Base-by-base conservation (phyloP, 2,113 vertebrate genomes). In the Erpornis zantholeuca region DNA sequence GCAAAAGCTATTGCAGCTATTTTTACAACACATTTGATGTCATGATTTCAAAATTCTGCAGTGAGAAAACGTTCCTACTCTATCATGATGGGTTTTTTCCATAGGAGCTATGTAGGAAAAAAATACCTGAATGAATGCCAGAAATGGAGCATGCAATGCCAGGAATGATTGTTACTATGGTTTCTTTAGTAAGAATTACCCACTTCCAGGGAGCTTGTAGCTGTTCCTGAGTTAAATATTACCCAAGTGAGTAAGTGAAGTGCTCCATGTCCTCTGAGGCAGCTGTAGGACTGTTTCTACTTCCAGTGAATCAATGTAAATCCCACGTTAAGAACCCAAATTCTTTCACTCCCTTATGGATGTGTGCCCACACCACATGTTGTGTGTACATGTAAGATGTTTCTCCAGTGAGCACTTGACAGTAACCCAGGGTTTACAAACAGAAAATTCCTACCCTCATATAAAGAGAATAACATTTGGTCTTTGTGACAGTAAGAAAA, bases 171-270 rank as follows among this genome's bases (percentile, higher is more conserved):
- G 82, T 91, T 92, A 31, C 70, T 44, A 42, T 59, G 16, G 85
- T 86, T 95, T 83, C 79, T 65, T 73, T 56, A 75, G 40, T 82
- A 92, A 88, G 64, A 92, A 71, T 59, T 60, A 71, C 23, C 18
- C 52, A 86, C 56, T 93, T 82, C 49, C 91, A 56, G 56, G 38
- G 76, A 88, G 56, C n/a, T 75, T 75, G 56, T 53, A 83, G 88
- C 65, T 70, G 20, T 45, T 73, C 45, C 54, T 77, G 40, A 60
- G 82, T 94, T 97, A 96, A 93, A 82, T 45, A 94, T 96, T 94
- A 94, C 52, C 65, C 52, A 68, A 21, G 52, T 49, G 36, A 86
- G 52, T 73, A 90, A 93, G 80, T 44, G 18, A 19, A 36, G 57
- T 65, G 47, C 36, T 42, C n/a, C 35, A 7, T 10, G 29, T 81